Base-by-base conservation (phyloP, 2,888 invertebrate genomes). In the Monopis laevigella region DNA sequence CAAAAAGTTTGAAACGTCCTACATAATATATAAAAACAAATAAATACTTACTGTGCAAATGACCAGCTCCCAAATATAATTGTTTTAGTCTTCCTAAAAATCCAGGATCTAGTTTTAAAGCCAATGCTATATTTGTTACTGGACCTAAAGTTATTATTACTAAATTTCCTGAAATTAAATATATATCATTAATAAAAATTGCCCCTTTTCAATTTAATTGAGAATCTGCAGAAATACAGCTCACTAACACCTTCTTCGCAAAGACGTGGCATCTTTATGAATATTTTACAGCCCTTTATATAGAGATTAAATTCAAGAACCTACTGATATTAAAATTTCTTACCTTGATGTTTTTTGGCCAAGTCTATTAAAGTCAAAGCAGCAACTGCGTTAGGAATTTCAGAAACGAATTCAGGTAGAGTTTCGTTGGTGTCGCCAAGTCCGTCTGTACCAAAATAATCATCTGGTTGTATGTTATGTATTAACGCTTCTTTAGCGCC, bases 1-100 rank as follows among this genome's bases (percentile, higher is more conserved):
- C n/a, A n/a, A n/a, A n/a, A n/a, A n/a, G n/a, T n/a, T n/a, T n/a
- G n/a, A n/a, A n/a, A n/a, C n/a, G n/a, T n/a, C n/a, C n/a, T n/a
- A n/a, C n/a, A n/a, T 3, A 3, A 11, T 27, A 27, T 27, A 27
- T n/a, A 17, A 19, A 36, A 1, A 17, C 36, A 12, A 17, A 6
- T 19, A 14, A 27, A 27, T 43, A 54, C 62, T 72, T 75, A 90
- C 92, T 88, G 51, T 82, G 77, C 48, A 85, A 83, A 63, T 91
- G 89, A 45, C 93, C 93, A 6, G 93, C 93, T 83, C 92, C 92
- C 3, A 93, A 81, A 56, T 84, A 88, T 26, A 93, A 67, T 30
- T 88, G 86, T 46, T 86, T 86, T 1, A 93, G 63, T 46, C 86
- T 81, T 16, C 71, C 54, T 0, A 85, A 62, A 55, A 93, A 88